A percentile compares a stretch with the other conserved stretches of the same genome.
Conservation (phyloP, 2,888 invertebrate species). For the Melanargia galathea region DNA sequence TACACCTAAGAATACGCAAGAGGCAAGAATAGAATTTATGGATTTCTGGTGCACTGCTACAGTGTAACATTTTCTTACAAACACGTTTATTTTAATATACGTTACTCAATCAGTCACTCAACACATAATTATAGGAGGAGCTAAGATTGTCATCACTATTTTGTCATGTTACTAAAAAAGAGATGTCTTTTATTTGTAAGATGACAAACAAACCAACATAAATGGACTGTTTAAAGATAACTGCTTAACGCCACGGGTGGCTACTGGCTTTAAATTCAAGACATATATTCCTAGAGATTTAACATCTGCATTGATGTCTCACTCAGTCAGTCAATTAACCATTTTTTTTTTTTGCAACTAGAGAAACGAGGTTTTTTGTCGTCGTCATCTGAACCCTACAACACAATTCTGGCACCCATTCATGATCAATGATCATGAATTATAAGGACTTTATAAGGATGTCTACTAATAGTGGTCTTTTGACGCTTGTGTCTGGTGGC, state of each 20-base stretch:
- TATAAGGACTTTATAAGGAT: too few species aligned
- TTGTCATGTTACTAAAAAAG: constrained; percentile 4
- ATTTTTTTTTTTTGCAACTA: too few species aligned
- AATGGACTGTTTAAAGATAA: not conserved
- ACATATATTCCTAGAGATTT: not conserved
- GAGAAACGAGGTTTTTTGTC: too few species aligned
- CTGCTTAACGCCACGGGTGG: not conserved
- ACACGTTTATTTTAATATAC: constrained; percentile 6
- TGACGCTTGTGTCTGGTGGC: too few species aligned
- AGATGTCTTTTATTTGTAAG: constrained; percentile 1
- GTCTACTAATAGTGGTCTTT: too few species aligned
- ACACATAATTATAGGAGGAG: constrained; percentile 13
- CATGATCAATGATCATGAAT: too few species aligned
- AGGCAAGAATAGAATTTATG: constrained; percentile 1
- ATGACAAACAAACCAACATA: constrained; percentile 15
- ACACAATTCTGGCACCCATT: too few species aligned
- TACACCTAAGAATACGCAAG: not conserved
- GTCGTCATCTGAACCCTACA: too few species aligned
- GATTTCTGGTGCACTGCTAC: not conserved
- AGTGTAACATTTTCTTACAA: not conserved
- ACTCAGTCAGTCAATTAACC: too few species aligned
- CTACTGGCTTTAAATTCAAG: not conserved
- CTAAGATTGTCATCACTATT: constrained; percentile 4
- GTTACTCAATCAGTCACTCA: constrained; percentile 9
- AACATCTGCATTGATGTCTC: not conserved